Percentiles rank a stretch among this genome's conserved stretches.
These are phyloP conservation scores for Monochamus alternatus DNA, from an alignment of 2,888 invertebrate genomes.

Conservation along the genomic window DNA sequence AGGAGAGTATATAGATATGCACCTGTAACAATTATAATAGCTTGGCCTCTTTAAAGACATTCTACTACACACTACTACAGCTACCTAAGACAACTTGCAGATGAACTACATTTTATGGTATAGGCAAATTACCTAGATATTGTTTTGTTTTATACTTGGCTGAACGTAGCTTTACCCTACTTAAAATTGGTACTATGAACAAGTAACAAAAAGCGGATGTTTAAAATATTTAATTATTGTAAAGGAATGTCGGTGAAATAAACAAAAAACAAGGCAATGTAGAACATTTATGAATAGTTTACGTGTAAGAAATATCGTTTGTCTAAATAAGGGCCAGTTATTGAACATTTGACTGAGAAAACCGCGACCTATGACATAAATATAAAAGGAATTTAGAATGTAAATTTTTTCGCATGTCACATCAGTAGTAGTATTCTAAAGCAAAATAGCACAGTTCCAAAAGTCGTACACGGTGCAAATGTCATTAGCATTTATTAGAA, in stretches of 20 bases:
- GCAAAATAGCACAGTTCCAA: constrained; percentile 2
- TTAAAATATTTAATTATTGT: background rate
- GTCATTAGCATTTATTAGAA: background rate
- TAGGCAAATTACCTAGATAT: constrained; percentile 37
- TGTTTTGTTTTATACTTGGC: constrained; percentile 29
- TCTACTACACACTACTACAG: constrained; percentile 38
- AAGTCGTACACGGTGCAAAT: background rate
- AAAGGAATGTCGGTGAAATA: background rate
- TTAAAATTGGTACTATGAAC: constrained; percentile 5
- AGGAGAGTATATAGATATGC: constrained; percentile 36
- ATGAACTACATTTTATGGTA: constrained; percentile 47
- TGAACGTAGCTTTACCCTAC: constrained; percentile 26
- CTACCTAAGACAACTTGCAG: constrained; percentile 35
- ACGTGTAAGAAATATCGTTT: background rate
- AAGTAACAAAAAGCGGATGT: constrained; percentile 11
- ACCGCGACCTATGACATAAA: constrained; percentile 50
- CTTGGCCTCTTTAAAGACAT: constrained; percentile 48
- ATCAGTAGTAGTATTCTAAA: constrained; percentile 26
- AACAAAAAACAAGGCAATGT: constrained; percentile 14
- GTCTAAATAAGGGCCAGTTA: constrained; percentile 27
- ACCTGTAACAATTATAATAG: constrained; percentile 50
- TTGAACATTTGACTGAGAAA: constrained; percentile 24
- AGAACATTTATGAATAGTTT: constrained; percentile 20
- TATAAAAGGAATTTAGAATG: constrained; percentile 51
- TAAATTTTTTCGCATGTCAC: constrained; percentile 35